These are phyloP conservation scores for Phainopepla nitens DNA, from an alignment of 2,113 vertebrate species.

Conservation along the genomic window DNA sequence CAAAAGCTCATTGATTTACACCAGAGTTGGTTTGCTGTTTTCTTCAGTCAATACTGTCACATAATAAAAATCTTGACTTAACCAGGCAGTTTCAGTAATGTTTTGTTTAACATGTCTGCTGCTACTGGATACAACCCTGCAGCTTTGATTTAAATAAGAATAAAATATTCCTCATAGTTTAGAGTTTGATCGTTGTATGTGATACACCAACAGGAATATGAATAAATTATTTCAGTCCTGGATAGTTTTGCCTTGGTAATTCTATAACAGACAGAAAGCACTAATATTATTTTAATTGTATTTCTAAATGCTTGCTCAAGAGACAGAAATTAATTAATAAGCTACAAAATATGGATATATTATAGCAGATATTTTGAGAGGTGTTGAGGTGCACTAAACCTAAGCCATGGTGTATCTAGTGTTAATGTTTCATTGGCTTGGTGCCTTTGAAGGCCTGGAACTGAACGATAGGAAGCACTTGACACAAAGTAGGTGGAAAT, in stretches of 20 bases:
- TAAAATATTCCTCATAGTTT: background rate
- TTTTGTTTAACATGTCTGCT: background rate
- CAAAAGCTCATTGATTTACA: constrained; percentile 52
- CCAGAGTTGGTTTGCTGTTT: constrained; percentile 37
- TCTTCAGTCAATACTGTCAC: constrained; percentile 52
- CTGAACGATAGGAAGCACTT: background rate
- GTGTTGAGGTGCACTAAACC: background rate
- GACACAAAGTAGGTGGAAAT: background rate
- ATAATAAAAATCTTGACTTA: constrained; percentile 47
- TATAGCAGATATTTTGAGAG: background rate
- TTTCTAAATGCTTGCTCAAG: background rate
- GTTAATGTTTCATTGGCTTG: background rate
- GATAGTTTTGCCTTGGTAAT: background rate
- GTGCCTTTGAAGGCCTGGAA: background rate
- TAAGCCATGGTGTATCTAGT: background rate
- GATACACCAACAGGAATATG: background rate
- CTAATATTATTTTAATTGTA: background rate
- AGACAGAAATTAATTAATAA: background rate
- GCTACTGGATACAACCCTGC: background rate
- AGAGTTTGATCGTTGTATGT: background rate
- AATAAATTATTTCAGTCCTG: background rate
- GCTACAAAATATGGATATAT: background rate
- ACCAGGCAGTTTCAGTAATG: background rate
- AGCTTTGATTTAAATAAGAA: background rate
- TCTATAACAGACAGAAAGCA: background rate